Percentiles rank a stretch among this genome's conserved stretches.
Conservation (phyloP, 1,140 invertebrate genomes). For the Wiebesia pumilae region DNA sequence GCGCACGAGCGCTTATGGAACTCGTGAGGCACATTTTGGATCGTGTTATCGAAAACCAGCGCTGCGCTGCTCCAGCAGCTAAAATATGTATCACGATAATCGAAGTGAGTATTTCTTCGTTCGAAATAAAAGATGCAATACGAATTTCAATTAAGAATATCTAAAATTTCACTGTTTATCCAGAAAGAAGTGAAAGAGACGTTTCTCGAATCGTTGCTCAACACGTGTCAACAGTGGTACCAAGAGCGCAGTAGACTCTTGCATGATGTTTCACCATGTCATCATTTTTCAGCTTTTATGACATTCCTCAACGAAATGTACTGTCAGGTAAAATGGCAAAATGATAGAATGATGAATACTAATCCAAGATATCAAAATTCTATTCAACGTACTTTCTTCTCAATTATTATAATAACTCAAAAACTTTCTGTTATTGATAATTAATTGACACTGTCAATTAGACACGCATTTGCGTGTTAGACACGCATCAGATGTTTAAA, state of each 20-base stretch:
- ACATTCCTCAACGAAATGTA: conserved; percentile 93
- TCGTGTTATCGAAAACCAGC: conserved; percentile 84
- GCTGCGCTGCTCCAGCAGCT: conserved; percentile 86
- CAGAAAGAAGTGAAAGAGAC: conserved; percentile 89
- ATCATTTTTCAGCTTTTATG: conserved; percentile 83
- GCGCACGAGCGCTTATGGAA: conserved; percentile 87
- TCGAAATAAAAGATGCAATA: background rate
- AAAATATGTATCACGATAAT: conserved; percentile 89
- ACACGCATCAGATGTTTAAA: no score
- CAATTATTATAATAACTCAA: background rate
- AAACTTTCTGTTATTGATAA: background rate
- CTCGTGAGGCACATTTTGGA: conserved; percentile 87
- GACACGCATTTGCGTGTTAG: background rate
- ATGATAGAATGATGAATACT: no score
- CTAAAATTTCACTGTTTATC: conserved; percentile 25
- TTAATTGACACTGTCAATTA: no score
- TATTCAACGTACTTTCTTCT: background rate
- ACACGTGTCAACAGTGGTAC: conserved; percentile 92
- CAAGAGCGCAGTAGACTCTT: conserved; percentile 85
- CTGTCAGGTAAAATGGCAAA: conserved; percentile 77
- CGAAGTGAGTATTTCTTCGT: conserved; percentile 75
- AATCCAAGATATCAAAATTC: background rate
- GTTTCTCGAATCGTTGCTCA: conserved; percentile 90
- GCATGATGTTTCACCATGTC: conserved; percentile 64
- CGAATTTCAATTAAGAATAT: background rate